Evolutionary conservation across 2,888 invertebrate genomes (phyloP).

Genomic region (Meteorus colon): DNA sequence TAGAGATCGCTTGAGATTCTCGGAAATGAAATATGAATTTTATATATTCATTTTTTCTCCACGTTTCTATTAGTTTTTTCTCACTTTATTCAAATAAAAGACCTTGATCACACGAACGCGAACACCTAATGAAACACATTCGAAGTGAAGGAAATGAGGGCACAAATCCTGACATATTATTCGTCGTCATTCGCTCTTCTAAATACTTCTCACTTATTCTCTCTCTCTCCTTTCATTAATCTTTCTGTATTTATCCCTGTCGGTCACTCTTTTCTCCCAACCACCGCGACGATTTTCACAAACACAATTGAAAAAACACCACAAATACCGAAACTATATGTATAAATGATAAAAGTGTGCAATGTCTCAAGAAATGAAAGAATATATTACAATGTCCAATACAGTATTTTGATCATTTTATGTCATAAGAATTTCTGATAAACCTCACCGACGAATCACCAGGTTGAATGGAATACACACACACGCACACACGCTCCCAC

Average conservation of each 20-base stretch:
- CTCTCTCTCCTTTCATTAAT: conserved; percentile 33
- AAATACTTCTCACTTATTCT: conserved; percentile 4
- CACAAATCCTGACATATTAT: conserved; percentile 47
- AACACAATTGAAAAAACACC: neutral
- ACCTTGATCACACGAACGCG: conserved; percentile 35
- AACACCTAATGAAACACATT: conserved; percentile 24
- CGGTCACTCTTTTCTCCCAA: conserved; percentile 10
- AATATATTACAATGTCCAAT: too few relatives aligned
- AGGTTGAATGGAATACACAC: too few relatives aligned
- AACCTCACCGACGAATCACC: neutral
- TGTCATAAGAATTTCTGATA: neutral
- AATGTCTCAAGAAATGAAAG: neutral
- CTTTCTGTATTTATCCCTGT: neutral
- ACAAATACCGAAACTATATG: neutral
- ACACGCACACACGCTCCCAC: too few relatives aligned
- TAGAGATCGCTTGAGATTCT: conserved; percentile 3
- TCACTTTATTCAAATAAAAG: conserved; percentile 10
- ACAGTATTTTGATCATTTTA: too few relatives aligned
- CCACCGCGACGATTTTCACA: neutral
- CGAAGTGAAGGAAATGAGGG: conserved; percentile 28
- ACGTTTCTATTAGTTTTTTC: neutral
- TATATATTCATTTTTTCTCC: neutral
- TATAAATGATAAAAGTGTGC: neutral
- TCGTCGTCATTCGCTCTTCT: conserved; percentile 9
- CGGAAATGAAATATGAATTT: neutral